A percentile compares a stretch with the other conserved stretches of the same genome.
Evolutionary conservation across 2,113 vertebrate species (phyloP).

Genomic region (Pedionomus torquatus): DNA sequence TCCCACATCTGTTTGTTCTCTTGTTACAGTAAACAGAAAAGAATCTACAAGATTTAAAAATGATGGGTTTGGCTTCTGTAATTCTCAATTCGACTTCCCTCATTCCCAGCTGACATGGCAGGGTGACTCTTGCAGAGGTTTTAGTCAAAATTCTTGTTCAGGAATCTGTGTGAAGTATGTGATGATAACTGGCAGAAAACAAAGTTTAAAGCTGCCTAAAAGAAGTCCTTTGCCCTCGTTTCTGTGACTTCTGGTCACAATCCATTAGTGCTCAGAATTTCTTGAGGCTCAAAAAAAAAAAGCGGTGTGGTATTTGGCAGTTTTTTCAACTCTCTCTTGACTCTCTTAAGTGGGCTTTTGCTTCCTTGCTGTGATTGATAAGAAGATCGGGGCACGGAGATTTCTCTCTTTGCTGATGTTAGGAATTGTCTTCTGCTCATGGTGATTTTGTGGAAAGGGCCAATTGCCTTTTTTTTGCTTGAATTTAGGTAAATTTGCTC

Average conservation of each 20-base stretch:
- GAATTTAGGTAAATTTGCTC: neutral
- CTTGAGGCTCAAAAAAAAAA: neutral
- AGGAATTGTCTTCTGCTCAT: rapidly evolving
- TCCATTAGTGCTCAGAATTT: neutral
- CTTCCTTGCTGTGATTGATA: neutral
- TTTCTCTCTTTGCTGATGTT: neutral
- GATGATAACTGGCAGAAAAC: neutral
- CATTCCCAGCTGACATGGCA: neutral
- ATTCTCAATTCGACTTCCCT: neutral
- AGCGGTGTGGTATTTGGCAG: neutral
- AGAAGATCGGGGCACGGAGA: rapidly evolving
- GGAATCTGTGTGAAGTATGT: neutral
- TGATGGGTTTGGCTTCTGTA: neutral
- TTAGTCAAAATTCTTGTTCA: neutral
- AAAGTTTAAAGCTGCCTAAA: neutral
- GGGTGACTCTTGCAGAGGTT: neutral
- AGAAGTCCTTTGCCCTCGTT: neutral
- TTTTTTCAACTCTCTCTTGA: neutral
- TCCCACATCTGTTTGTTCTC: neutral
- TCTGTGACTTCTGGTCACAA: neutral
- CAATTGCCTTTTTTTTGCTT: neutral
- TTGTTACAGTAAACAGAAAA: neutral
- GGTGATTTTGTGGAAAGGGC: neutral
- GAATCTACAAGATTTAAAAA: neutral
- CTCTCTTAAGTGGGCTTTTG: neutral